Percentiles rank a stretch among this genome's conserved stretches.
Evolutionary conservation across 2,113 vertebrate genomes (phyloP).

Genomic region (Phaetusa simplex): DNA sequence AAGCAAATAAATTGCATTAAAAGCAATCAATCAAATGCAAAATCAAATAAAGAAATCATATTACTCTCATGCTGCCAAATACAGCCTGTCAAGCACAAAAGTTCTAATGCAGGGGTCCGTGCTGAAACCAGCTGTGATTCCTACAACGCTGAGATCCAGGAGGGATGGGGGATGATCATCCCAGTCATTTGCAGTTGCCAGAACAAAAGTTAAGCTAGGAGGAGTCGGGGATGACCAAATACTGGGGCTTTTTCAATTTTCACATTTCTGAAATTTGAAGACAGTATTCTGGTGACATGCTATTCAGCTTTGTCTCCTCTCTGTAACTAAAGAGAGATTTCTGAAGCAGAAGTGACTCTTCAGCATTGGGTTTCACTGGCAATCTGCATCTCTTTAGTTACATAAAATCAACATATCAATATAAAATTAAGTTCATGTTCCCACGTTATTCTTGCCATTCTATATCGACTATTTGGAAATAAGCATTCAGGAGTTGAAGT

Average conservation of each 20-base stretch:
- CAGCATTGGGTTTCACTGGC: background rate
- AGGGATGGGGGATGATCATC: background rate
- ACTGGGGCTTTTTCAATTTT: background rate
- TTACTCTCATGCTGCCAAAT: background rate
- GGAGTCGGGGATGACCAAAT: background rate
- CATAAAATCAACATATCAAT: background rate
- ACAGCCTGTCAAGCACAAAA: background rate
- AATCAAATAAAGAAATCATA: slow-evolving; percentile 16
- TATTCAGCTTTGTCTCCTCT: background rate
- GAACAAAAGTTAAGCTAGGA: background rate
- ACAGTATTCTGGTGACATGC: background rate
- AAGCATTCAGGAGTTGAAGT: background rate
- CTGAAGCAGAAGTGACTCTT: background rate
- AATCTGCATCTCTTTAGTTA: background rate
- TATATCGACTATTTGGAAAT: background rate
- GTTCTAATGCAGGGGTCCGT: background rate
- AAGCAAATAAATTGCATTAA: slow-evolving; percentile 31
- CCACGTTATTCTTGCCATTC: background rate
- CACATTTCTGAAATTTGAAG: background rate
- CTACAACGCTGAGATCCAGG: background rate
- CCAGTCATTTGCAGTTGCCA: background rate
- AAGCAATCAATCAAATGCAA: background rate
- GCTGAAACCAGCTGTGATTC: background rate
- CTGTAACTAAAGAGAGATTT: background rate
- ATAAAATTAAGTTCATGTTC: background rate